A percentile compares a stretch with the other conserved stretches of the same genome.
Evolutionary conservation across 2,113 vertebrate genomes (phyloP).

Genomic region (Casuarius casuarius): DNA sequence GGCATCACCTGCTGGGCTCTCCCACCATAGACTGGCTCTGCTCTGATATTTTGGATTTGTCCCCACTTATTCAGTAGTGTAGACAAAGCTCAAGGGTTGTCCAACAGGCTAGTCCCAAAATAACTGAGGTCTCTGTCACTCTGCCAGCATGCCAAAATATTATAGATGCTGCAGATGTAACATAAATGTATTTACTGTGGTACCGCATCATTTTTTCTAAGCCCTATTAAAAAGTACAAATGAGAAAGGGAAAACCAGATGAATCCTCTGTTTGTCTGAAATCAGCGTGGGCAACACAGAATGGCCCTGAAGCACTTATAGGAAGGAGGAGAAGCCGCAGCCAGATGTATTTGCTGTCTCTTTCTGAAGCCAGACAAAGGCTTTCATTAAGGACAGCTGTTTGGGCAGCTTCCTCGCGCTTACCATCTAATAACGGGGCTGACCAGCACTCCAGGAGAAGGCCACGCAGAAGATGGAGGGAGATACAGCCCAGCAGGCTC

Average conservation of each 20-base stretch:
- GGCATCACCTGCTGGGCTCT: neutral
- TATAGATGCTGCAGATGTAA: neutral
- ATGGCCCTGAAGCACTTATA: neutral
- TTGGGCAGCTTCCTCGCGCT: neutral
- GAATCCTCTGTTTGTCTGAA: neutral
- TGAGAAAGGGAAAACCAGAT: neutral
- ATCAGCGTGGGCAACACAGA: rapidly evolving
- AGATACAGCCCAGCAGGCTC: neutral
- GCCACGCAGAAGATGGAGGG: neutral
- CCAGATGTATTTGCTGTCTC: neutral
- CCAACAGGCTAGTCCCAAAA: neutral
- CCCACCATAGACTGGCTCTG: neutral
- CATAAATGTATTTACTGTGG: neutral
- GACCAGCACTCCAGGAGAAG: neutral
- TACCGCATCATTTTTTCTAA: neutral
- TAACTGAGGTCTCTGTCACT: neutral
- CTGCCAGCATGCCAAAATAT: neutral
- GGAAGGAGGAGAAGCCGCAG: neutral
- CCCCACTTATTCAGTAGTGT: neutral
- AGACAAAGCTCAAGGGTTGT: neutral
- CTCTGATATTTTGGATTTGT: neutral
- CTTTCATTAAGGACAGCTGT: neutral
- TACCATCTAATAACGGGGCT: neutral
- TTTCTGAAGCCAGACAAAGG: neutral
- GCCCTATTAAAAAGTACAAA: neutral